Base-by-base conservation (phyloP, 2,888 invertebrate genomes). In the Philereme transversata region DNA sequence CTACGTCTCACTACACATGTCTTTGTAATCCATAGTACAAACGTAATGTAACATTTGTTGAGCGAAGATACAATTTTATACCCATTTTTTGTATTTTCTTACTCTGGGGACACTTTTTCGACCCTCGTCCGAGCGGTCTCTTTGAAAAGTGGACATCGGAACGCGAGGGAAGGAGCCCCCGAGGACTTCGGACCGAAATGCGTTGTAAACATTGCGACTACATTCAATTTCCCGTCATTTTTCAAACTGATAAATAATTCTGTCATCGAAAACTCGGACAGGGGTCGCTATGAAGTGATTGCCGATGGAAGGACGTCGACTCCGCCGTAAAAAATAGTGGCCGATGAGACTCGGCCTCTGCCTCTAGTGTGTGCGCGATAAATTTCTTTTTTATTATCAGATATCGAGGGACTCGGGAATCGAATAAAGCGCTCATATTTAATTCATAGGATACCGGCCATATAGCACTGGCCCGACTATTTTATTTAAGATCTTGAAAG, bases 201-300 rank as follows among this genome's bases (percentile, higher is more conserved):
- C 90, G 92, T 91, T 93, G 93, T 93, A 92, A 93, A 93, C 93
- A 93, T 93, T 86, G 92, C 90, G 90, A 92, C 88, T 92, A 93
- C 93, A 93, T 93, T 93, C 93, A 93, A 93, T 93, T 92, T 93
- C 92, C 90, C 90, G 92, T 93, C 92, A 93, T 93, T 93, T 93
- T 93, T 93, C 93, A 93, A 92, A 91, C 92, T 93, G 92, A 93
- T 93, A 93, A 93, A 93, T 93, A 93, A 93, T 93, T 92, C 93
- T 91, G 92, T 92, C 91, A 90, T 91, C 91, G 92, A 87, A 87
- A 84, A 85, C 84, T 91, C 87, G 92, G 91, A 90, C 92, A 90
- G 90, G 91, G 90, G 92, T 91, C 88, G 86, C 86, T 91, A 91
- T 91, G 91, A 92, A 92, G 90, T 90, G 91, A 91, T 91, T 90